phyloP scores from a whole-genome alignment of 1,140 invertebrate genomes.

The Aphaenogaster floridana region DNA sequence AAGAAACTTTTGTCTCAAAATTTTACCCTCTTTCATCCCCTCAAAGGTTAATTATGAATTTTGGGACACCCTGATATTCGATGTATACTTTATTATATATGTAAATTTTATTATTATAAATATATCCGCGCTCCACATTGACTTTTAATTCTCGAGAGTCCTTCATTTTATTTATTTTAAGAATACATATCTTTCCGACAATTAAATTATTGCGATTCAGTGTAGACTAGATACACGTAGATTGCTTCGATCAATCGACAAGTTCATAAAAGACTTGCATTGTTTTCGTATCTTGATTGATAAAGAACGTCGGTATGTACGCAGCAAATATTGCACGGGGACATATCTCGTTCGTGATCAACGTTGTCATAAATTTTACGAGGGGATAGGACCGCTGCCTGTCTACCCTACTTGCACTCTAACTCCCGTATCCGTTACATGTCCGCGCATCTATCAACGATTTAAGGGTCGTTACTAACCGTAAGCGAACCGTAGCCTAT shows the following conservation, averaged over 20 bases:
- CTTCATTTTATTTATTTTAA: too few relatives aligned
- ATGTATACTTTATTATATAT: too few relatives aligned
- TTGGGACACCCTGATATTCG: too few relatives aligned
- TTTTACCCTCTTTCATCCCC: too few relatives aligned
- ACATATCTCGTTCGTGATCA: slow-evolving; percentile 6
- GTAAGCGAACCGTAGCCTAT: not conserved
- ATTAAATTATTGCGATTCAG: too few relatives aligned
- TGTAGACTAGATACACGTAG: not conserved
- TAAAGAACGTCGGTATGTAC: slow-evolving; percentile 18
- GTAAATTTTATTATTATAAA: too few relatives aligned
- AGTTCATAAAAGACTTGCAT: not conserved
- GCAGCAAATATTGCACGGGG: not conserved
- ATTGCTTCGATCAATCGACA: not conserved
- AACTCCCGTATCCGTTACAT: slow-evolving; percentile 29
- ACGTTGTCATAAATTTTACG: slow-evolving; percentile 59
- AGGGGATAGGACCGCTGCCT: not conserved
- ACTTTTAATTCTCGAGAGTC: too few relatives aligned
- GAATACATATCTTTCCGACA: too few relatives aligned
- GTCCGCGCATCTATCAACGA: slow-evolving; percentile 67
- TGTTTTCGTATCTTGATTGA: not conserved
- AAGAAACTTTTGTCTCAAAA: too few relatives aligned
- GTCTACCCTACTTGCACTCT: not conserved
- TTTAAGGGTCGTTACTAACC: slow-evolving; percentile 47
- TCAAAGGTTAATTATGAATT: too few relatives aligned
- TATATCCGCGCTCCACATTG: too few relatives aligned